phyloP scores from a whole-genome alignment of 2,888 invertebrate species.

The Blera fallax region DNA sequence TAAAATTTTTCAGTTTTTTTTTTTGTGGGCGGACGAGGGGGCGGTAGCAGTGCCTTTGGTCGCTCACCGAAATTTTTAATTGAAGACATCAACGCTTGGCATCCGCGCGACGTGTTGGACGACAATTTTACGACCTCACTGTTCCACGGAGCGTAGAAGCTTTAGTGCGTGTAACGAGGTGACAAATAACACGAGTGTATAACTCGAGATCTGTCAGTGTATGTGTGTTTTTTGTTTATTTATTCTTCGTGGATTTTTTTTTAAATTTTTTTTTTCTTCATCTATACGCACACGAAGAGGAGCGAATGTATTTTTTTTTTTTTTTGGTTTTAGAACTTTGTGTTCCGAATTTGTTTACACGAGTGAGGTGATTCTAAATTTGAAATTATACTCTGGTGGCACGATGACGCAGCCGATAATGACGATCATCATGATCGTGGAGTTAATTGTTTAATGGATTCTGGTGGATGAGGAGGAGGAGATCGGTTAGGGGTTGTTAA shows the following conservation, averaged over 20 bases:
- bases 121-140: constrained; percentile 70
- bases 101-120: constrained; percentile 61
- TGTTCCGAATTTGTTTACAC: constrained; percentile 64
- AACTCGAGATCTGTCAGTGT: constrained; percentile 7
- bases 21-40: not conserved
- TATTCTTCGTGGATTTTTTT: constrained; percentile 64
- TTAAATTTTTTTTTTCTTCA: constrained; percentile 65
- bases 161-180: constrained; percentile 69
- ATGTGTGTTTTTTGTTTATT: constrained; percentile 57
- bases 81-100: constrained; percentile 80
- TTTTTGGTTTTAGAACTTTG: constrained; percentile 69
- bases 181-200: constrained; percentile 71
- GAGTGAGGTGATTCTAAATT: constrained; percentile 68
- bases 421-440: constrained; percentile 59
- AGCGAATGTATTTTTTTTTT: constrained; percentile 75
- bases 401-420: constrained; percentile 66
- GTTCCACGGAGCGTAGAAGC: constrained; percentile 39
- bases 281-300: constrained; percentile 74
- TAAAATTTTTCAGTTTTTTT: constrained; percentile 7
- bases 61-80: constrained; percentile 75
- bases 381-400: constrained; percentile 62
- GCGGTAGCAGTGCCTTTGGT: not conserved
- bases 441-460: constrained; percentile 72
- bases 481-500: constrained; percentile 53
- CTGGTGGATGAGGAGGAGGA: not conserved